Base-by-base conservation (phyloP, 1,140 invertebrate genomes). In the Tribolium madens region DNA sequence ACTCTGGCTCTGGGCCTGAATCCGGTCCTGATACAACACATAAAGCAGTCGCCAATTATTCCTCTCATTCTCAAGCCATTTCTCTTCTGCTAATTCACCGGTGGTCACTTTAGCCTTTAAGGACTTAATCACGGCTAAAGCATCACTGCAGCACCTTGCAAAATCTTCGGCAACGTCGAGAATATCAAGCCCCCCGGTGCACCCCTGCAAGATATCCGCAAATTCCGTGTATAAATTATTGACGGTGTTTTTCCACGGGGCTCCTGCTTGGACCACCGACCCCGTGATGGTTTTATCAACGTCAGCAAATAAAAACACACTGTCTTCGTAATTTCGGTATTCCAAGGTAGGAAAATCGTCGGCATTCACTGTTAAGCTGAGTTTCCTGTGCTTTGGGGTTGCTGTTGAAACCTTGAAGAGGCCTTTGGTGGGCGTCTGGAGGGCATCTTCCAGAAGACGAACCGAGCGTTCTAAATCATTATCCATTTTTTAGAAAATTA, bases 1-100 rank as follows among this genome's bases (percentile, higher is more conserved):
- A 9, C 73, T 26, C 9, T 13, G 48, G 42, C 77, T 79, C 77
- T 79, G 76, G 5, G 86, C 87, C 69, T 86, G 84, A 26, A 94
- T 84, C 48, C 94, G 89, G 86, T 97, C 94, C 80, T 92, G 90
- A 85, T 94, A 96, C 1, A 98, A 85, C 76, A 92, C 93, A 79
- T 92, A 89, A 5, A 97, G 80, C 26, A 98, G 87, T 78, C 94
- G 89, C 96, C 96, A 97, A 3, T 93, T 96, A 82, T 96, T 94
- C 48, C 93, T 89, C 84, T 98, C 96, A 83, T 93, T 92, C 73
- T 92, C 90, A 2, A 96, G 82, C 89, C 92, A 91, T 17, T 85
- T 84, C 70, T 88, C 86, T 85, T 86, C 82, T 85, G 87, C 76
- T 86, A 86, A 76, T 86, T 86, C 84, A 86, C 76, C 87, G 80